Evolutionary conservation across 2,888 invertebrate species (phyloP).

Genomic region (Phyto melanocephala): DNA sequence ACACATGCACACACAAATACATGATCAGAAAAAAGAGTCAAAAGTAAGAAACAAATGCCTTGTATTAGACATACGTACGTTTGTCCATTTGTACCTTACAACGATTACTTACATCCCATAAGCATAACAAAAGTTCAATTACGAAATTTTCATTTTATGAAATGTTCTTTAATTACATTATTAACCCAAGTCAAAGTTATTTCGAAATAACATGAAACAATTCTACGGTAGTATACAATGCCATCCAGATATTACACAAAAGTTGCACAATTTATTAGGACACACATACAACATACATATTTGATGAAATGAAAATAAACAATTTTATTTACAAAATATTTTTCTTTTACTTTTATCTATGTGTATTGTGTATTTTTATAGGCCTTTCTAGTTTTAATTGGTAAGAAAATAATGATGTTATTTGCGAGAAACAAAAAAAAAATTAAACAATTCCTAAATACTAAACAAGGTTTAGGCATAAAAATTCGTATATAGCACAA

Average conservation of each 20-base stretch:
- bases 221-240: not conserved
- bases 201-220: conserved; percentile 37
- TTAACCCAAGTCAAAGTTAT: conserved; percentile 47
- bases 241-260: conserved; percentile 16
- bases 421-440: not conserved
- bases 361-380: conserved; percentile 18
- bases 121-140: conserved; percentile 53
- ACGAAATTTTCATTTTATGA: conserved; percentile 47
- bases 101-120: conserved; percentile 20
- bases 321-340: conserved; percentile 6
- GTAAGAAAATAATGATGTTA: conserved; percentile 23
- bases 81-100: not conserved
- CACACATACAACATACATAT: not conserved
- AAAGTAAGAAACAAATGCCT: not conserved
- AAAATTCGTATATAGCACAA: not conserved
- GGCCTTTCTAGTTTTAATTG: conserved; percentile 45
- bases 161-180: conserved; percentile 58
- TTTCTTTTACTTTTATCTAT: not conserved
- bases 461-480: not conserved
- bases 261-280: conserved; percentile 45
- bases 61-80: not conserved
- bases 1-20: not conserved
- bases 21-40: not conserved
- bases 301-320: not conserved
- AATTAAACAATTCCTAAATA: not conserved